These are phyloP conservation scores for Cheilosia urbana DNA, from an alignment of 2,888 invertebrate species.

Conservation along the genomic window DNA sequence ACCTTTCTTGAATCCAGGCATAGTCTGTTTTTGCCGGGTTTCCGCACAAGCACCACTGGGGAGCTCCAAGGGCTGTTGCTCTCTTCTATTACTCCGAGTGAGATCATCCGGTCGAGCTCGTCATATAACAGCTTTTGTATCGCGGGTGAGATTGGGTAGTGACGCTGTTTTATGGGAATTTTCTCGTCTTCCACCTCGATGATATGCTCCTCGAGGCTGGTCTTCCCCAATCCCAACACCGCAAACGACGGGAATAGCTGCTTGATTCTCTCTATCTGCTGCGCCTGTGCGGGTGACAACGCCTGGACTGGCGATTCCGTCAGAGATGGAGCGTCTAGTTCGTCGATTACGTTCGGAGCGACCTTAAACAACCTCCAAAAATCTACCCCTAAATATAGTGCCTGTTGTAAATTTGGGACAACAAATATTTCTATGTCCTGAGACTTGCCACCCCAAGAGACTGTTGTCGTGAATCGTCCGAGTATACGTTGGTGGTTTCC, in stretches of 20 bases:
- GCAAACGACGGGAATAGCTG: constrained; percentile 1
- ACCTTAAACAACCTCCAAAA: constrained; percentile 1
- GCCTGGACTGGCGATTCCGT: constrained; percentile 1
- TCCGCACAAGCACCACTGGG: background rate
- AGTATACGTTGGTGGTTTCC: background rate
- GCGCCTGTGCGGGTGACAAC: background rate
- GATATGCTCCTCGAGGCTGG: constrained; percentile 3
- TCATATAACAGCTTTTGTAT: constrained; percentile 31
- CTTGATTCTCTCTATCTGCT: too few species aligned
- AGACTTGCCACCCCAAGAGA: constrained; percentile 1
- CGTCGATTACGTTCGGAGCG: background rate
- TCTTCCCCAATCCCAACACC: background rate
- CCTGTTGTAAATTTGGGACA: background rate
- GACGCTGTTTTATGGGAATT: constrained; percentile 10
- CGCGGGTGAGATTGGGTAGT: constrained; percentile 27
- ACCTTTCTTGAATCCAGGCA: constrained; percentile 5
- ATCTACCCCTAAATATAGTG: background rate
- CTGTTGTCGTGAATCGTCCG: background rate
- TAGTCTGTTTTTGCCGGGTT: constrained; percentile 8
- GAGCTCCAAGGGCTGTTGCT: too few species aligned
- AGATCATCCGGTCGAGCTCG: constrained; percentile 31
- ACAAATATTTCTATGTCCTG: background rate
- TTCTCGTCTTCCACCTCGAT: constrained; percentile 25
- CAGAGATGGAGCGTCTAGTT: background rate
- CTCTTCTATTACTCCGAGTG: too few species aligned